Evolutionary conservation across 92 coral and sea anemone genomes (phyloP).

Genomic region (Bergia sp.): DNA sequence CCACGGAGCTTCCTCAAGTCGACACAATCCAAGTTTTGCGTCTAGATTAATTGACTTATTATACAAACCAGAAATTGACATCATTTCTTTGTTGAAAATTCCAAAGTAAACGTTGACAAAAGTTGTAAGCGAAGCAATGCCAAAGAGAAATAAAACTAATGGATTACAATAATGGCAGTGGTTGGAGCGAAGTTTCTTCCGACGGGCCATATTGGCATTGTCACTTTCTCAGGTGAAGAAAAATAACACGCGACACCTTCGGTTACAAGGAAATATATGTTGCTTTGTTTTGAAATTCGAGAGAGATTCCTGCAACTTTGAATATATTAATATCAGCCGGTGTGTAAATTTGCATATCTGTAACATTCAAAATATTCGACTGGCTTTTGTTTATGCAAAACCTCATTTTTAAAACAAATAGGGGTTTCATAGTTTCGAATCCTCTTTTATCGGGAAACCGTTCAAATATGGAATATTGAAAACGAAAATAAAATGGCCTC

Average conservation of each 20-base stretch:
- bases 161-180: slow-evolving; percentile 18
- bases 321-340: not conserved
- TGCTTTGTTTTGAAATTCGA: not conserved
- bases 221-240: not conserved
- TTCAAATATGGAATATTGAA: too few relatives aligned
- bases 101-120: slow-evolving; percentile 41
- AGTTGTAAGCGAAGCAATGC: slow-evolving; percentile 29
- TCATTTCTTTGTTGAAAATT: slow-evolving; percentile 23
- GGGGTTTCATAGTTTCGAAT: not conserved
- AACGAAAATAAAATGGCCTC: not conserved
- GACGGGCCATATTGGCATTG: slow-evolving; percentile 20
- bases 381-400: not conserved
- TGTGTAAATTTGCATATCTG: not conserved
- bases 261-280: not conserved
- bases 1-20: slow-evolving; percentile 4
- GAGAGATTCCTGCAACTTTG: not conserved
- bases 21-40: slow-evolving; percentile 30
- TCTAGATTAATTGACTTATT: not conserved
- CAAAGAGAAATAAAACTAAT: slow-evolving; percentile 22
- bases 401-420: not conserved
- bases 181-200: slow-evolving; percentile 18
- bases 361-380: not conserved
- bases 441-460: not conserved
- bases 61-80: not conserved
- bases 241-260: not conserved